Base-by-base conservation (phyloP, 2,888 invertebrate species). In the Lacanobia wlatinum region DNA sequence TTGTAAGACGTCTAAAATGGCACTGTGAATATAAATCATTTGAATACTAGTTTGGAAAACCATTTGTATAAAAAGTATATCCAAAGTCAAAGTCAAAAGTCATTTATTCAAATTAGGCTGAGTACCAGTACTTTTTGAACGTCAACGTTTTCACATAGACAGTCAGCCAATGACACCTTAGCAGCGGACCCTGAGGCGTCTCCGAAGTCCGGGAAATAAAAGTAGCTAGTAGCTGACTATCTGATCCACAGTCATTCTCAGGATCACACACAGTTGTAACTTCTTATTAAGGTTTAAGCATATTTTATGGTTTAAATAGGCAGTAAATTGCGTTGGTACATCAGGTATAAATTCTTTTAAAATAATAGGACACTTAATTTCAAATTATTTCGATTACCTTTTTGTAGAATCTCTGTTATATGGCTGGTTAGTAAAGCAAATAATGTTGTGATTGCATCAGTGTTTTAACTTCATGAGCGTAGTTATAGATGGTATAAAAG, bases 291-390 rank as follows among this genome's bases (percentile, higher is more conserved):
- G 16, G 18, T 62, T 53, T 76, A 78, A 70, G 38, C 18, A 5
- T 55, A 14, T 75, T 78, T 78, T 76, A 78, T 66, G 64, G 43
- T 21, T 28, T 40, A 48, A 75, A 52, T 21, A 76, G 56, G n/a
- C 16, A 14, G 50, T 4, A n/a, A 53, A 66, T 56, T 74, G 34
- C 48, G 38, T 58, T 46, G 16, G 40, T 50, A 56, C 21, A 34
- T 46, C 40, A 12, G 38, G 23, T 40, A 70, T n/a, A n/a, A n/a
- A n/a, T n/a, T n/a, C n/a, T n/a, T 55, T 76, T 81, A 62, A 78
- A 70, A 63, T 76, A 81, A 81, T 76, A 43, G 46, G 40, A 75
- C 59, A 59, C 50, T 78, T 38, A 63, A 75, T 53, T 28, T 81
- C 81, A 34, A 76, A 70, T 75, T 75, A 78, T 50, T 38, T 16